Base-by-base conservation (phyloP, 2,888 invertebrate genomes). In the Xylota sylvarum region DNA sequence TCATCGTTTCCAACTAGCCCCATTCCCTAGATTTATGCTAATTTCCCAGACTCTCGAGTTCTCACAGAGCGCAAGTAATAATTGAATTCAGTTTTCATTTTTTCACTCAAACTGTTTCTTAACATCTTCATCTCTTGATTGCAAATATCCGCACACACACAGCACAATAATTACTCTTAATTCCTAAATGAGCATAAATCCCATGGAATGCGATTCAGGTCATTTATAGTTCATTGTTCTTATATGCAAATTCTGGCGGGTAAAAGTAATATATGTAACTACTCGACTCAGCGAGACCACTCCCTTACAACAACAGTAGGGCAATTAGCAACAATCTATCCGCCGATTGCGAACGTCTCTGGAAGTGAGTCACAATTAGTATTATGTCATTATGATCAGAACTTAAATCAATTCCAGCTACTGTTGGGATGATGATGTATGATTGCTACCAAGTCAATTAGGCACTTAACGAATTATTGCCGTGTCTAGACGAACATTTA, bases 211-310 rank as follows among this genome's bases (percentile, higher is more conserved):
- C 37, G 50, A 76, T 65, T 82, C 73, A 69, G 86, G 82, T 73
- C 86, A 81, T 82, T 69, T 56, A 46, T 12, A 62, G 81, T 77
- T 82, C 86, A 86, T 86, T 78, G 86, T 86, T 86, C 82, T 50
- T 82, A 73, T 30, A 82, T 72, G 82, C 62, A 67, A 78, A 77
- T 86, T 72, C 55, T 32, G 19, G n/a, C 35, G 55, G 50, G 60
- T 73, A 55, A 70, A 62, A 40, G 48, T 40, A 40, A 17, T 27
- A n/a, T 23, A 23, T 3, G 3, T 23, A 62, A 46, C 17, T 52
- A 32, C 19, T 46, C 32, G n/a, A n/a, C 9, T 46, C 40, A 23
- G 23, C 23, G 1, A 2, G 56, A 27, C 86, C 82, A 73, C 82
- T 77, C 78, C 86, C 69, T 77, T 64, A 60, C 50, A 62, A 46